Percentiles rank a stretch among this genome's conserved stretches.
phyloP scores from a whole-genome alignment of 2,888 invertebrate species.

The Mimachlamys varia region DNA sequence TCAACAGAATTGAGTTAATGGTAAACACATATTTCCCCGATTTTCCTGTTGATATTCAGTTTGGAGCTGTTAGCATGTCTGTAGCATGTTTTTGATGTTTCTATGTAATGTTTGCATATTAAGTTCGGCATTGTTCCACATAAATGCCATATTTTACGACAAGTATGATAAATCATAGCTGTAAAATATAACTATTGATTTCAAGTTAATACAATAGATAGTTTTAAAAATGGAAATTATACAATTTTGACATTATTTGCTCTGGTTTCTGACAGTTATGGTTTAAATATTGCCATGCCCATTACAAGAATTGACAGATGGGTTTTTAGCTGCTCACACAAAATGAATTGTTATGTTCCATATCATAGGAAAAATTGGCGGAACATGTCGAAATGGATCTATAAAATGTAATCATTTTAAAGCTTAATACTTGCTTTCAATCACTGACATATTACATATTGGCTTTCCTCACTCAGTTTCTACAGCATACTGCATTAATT shows the following conservation, averaged over 20 bases:
- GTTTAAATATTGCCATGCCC: neutral
- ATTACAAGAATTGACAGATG: neutral
- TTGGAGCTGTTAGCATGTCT: neutral
- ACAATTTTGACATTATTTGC: neutral
- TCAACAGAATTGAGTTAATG: neutral
- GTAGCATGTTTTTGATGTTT: neutral
- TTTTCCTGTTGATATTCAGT: neutral
- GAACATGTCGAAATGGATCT: neutral
- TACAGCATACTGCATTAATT: neutral
- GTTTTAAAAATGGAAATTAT: neutral
- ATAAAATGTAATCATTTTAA: neutral
- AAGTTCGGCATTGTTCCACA: neutral
- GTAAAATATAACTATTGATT: neutral
- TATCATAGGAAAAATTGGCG: neutral
- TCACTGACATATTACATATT: neutral
- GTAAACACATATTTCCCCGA: neutral
- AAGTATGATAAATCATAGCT: neutral
- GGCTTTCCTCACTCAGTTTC: neutral
- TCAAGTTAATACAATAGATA: neutral
- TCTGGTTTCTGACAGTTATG: constrained; percentile 9
- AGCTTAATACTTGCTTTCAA: neutral
- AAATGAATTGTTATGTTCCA: neutral
- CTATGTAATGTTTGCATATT: neutral
- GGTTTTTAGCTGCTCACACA: neutral
- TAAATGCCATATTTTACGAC: neutral